phyloP scores from a whole-genome alignment of 2,797 vertebrate species.

The Neosalanx taihuensis region DNA sequence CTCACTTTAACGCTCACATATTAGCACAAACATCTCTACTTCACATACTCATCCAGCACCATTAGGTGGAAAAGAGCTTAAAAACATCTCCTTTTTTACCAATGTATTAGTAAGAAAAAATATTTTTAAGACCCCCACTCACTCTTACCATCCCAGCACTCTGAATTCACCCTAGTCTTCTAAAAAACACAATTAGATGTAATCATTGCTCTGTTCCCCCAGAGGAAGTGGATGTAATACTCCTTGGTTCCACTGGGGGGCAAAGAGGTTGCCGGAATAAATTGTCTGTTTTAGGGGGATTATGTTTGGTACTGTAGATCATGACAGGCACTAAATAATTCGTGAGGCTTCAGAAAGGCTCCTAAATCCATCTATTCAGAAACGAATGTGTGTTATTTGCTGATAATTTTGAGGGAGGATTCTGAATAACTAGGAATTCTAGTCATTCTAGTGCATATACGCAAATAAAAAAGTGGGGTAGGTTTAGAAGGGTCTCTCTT shows the following conservation, averaged over 20 bases:
- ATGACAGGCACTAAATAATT: constrained; percentile 20
- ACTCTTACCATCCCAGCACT: constrained; percentile 10
- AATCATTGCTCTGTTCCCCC: constrained; percentile 12
- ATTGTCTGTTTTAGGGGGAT: not conserved
- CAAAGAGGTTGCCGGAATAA: constrained; percentile 20
- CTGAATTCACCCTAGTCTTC: not conserved
- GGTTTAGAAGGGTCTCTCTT: not conserved
- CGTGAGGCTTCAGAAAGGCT: not conserved
- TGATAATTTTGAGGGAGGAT: not conserved
- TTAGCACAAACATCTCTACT: constrained; percentile 9
- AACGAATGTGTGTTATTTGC: not conserved
- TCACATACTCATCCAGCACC: not conserved
- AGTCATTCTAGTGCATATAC: not conserved
- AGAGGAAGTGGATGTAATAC: constrained; percentile 25
- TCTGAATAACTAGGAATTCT: not conserved
- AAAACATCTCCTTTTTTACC: not conserved
- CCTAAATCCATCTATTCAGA: not conserved
- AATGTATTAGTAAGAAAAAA: constrained; percentile 13
- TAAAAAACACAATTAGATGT: not conserved
- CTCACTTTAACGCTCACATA: constrained; percentile 20
- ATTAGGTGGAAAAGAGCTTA: not conserved
- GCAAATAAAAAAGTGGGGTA: not conserved
- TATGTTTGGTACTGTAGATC: constrained; percentile 3
- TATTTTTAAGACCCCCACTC: not conserved
- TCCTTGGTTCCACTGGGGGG: constrained; percentile 38